Evolutionary conservation across 1,140 invertebrate species (phyloP).

Genomic region (Himalopsyche phryganea): DNA sequence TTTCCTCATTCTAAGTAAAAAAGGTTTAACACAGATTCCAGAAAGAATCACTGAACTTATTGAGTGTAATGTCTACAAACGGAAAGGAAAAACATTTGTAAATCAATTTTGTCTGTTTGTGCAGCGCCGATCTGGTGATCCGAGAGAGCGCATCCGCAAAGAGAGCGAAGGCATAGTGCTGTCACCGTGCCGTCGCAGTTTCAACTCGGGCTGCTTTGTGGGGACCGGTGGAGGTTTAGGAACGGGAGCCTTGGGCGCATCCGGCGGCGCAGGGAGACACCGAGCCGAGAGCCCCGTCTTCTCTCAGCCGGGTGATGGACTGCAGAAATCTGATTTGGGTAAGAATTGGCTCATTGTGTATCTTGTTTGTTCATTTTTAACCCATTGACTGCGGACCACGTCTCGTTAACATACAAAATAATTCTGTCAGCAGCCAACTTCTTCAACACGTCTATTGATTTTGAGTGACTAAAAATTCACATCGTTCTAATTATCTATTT

Average conservation of each 20-base stretch:
- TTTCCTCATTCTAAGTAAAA: no score
- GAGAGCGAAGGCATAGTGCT: slow-evolving; percentile 80
- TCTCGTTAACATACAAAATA: no score
- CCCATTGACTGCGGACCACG: not conserved
- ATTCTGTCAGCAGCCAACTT: no score
- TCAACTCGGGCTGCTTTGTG: slow-evolving; percentile 78
- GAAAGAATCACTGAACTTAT: no score
- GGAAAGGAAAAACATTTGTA: no score
- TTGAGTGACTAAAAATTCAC: no score
- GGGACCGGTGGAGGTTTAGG: slow-evolving; percentile 43
- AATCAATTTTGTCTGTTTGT: no score
- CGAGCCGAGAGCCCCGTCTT: slow-evolving; percentile 38
- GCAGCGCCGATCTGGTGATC: slow-evolving; percentile 64
- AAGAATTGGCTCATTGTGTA: not conserved
- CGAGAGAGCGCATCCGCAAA: slow-evolving; percentile 73
- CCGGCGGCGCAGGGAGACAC: slow-evolving; percentile 50
- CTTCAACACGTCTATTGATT: not conserved
- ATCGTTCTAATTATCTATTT: no score
- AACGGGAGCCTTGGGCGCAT: slow-evolving; percentile 48
- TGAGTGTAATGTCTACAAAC: no score
- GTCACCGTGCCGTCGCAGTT: slow-evolving; percentile 76
- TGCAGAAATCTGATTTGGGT: slow-evolving; percentile 21
- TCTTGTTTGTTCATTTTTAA: not conserved
- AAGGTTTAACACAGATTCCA: no score
- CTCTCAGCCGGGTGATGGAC: slow-evolving; percentile 6